A percentile compares a stretch with the other conserved stretches of the same genome.
These are phyloP conservation scores for Bombus huntii DNA, from an alignment of 1,140 invertebrate species.

Conservation along the genomic window DNA sequence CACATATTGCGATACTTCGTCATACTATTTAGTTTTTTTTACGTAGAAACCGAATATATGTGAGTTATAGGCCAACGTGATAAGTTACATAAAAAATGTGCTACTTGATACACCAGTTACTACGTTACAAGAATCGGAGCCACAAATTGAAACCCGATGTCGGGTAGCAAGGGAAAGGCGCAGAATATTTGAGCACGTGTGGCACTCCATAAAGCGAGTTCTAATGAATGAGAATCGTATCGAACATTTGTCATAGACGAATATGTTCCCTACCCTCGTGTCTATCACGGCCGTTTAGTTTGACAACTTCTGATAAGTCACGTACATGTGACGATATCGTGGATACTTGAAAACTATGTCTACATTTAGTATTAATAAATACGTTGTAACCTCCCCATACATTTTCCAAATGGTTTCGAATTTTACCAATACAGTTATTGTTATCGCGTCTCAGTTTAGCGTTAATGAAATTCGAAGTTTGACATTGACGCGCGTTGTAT, in stretches of 20 bases:
- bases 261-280: not conserved
- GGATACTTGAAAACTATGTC: not conserved
- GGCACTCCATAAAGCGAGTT: not conserved
- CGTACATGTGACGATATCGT: not conserved
- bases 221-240: not conserved
- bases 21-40: not conserved
- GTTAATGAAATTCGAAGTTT: no score
- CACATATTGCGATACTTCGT: no score
- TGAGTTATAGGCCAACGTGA: not conserved
- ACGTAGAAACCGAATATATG: not conserved
- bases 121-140: not conserved
- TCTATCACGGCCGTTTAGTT: not conserved
- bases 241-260: constrained; percentile 9
- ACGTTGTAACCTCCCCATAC: no score
- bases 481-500: no score
- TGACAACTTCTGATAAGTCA: not conserved
- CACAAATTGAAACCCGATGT: not conserved
- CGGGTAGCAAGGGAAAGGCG: not conserved
- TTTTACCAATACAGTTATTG: no score
- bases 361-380: not conserved
- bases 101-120: not conserved
- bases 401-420: no score
- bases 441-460: no score
- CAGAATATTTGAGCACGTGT: not conserved
- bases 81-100: not conserved